Percentiles rank a stretch among this genome's conserved stretches.
Evolutionary conservation across 2,113 vertebrate genomes (phyloP).

Genomic region (Oreochromis tanganicae): DNA sequence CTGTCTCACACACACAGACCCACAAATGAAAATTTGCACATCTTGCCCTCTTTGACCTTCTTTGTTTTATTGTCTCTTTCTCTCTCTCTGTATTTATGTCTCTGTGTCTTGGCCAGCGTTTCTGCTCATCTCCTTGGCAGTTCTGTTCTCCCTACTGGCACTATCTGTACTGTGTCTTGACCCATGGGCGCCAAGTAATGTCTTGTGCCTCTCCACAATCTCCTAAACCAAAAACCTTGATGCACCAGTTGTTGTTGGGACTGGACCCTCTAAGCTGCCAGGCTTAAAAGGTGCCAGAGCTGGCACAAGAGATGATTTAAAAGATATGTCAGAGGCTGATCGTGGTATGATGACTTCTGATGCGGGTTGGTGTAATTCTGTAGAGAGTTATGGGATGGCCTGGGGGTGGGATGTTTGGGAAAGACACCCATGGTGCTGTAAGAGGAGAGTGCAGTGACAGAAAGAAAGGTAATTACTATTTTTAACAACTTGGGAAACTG

Average conservation of each 20-base stretch:
- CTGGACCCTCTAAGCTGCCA: neutral
- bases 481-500: constrained; percentile 48
- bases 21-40: neutral
- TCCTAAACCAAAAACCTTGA: neutral
- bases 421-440: neutral
- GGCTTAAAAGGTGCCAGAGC: neutral
- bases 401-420: neutral
- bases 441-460: neutral
- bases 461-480: constrained; percentile 27
- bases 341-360: neutral
- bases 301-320: neutral
- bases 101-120: neutral
- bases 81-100: neutral
- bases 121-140: constrained; percentile 2
- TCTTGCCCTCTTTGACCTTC: neutral
- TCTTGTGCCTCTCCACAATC: constrained; percentile 7
- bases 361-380: neutral
- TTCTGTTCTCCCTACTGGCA: constrained; percentile 12
- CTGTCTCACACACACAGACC: neutral
- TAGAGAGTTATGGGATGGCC: neutral
- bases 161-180: neutral
- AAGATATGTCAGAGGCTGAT: neutral
- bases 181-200: constrained; percentile 8
- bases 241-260: neutral
- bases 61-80: neutral